A percentile compares a stretch with the other conserved stretches of the same genome.
phyloP scores from a whole-genome alignment of 2,888 invertebrate genomes.

The Serripes groenlandicus region DNA sequence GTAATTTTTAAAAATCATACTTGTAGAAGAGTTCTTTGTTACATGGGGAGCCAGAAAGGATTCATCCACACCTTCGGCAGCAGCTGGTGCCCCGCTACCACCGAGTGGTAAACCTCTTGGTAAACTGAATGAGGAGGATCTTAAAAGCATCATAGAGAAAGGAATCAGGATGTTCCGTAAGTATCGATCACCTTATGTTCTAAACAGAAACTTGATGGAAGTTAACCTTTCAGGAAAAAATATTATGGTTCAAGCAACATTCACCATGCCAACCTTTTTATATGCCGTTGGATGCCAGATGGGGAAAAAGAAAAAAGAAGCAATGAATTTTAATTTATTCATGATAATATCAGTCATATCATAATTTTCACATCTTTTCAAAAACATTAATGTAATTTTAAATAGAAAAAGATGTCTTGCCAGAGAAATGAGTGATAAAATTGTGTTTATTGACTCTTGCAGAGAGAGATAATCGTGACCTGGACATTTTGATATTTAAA shows the following conservation, averaged over 20 bases:
- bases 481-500: slow-evolving; percentile 90
- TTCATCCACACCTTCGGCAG: slow-evolving; percentile 81
- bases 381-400: too few species aligned
- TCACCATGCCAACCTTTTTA: too few species aligned
- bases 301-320: too few species aligned
- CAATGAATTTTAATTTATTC: too few species aligned
- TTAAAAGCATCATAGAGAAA: slow-evolving; percentile 86
- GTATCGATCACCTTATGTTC: slow-evolving; percentile 29
- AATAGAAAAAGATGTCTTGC: too few species aligned
- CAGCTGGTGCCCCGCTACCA: slow-evolving; percentile 86
- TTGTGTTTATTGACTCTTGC: slow-evolving; percentile 39
- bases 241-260: too few species aligned
- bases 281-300: too few species aligned
- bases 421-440: background rate
- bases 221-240: too few species aligned
- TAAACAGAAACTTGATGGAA: too few species aligned
- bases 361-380: too few species aligned
- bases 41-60: slow-evolving; percentile 86
- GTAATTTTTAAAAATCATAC: too few species aligned
- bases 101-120: slow-evolving; percentile 86
- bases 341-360: too few species aligned
- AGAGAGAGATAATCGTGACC: slow-evolving; percentile 90
- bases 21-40: slow-evolving; percentile 84
- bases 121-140: slow-evolving; percentile 88
- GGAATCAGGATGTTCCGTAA: slow-evolving; percentile 85